Evolutionary conservation across 64 coral and sea anemone genomes (phyloP).

Genomic region (Actinia tenebrosa): DNA sequence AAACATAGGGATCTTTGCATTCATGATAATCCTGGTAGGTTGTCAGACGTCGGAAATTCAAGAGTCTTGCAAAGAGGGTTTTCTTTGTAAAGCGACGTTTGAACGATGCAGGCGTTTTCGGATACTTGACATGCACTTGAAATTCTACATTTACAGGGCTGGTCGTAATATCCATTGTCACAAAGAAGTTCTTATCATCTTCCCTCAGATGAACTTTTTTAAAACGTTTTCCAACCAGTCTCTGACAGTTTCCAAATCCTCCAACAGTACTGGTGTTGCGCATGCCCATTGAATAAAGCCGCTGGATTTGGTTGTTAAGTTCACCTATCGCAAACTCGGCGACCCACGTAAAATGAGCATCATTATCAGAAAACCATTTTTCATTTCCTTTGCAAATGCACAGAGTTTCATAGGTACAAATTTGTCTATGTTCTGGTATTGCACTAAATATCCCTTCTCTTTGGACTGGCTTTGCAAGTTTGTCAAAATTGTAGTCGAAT

Average conservation of each 20-base stretch:
- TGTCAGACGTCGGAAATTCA: not conserved
- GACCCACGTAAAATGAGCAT: slow-evolving; percentile 12
- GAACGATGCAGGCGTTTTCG: not conserved
- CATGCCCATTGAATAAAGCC: not conserved
- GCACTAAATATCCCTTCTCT: slow-evolving; percentile 3
- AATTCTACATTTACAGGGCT: slow-evolving; percentile 1
- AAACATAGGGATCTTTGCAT: not conserved
- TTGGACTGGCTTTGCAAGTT: not conserved
- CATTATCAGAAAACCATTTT: slow-evolving; percentile 23
- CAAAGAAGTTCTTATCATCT: not conserved
- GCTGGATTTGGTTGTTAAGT: slow-evolving; percentile 30
- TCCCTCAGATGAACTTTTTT: slow-evolving; percentile 7
- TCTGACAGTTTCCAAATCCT: slow-evolving; percentile 11
- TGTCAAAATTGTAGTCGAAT: not conserved
- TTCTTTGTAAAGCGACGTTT: not conserved
- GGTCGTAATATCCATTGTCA: not conserved
- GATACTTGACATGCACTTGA: slow-evolving; percentile 1
- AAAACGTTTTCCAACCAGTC: not conserved
- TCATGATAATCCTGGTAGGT: not conserved
- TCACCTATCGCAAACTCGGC: slow-evolving; percentile 39
- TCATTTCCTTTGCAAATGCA: slow-evolving; percentile 29
- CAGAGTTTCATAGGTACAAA: not conserved
- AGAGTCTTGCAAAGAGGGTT: not conserved
- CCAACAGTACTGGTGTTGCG: not conserved
- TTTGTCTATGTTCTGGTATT: slow-evolving; percentile 13